Evolutionary conservation across 1,140 invertebrate species (phyloP).

Genomic region (Helicoverpa armigera): DNA sequence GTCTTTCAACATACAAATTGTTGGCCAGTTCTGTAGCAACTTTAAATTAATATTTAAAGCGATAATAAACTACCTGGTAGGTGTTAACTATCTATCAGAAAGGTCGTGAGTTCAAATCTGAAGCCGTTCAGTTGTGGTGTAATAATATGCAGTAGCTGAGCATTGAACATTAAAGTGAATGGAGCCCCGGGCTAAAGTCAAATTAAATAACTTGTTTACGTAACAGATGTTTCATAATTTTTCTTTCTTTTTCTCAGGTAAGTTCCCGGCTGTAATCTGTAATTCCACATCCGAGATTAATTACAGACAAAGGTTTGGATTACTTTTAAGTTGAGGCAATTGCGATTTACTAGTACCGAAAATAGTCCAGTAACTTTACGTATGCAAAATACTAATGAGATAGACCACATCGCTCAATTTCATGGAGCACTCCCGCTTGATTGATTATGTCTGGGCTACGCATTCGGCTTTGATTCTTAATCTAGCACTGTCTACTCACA

Average conservation of each 20-base stretch:
- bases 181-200: slow-evolving; percentile 21
- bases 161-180: slow-evolving; percentile 33
- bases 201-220: slow-evolving; percentile 24
- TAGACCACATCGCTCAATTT: too few relatives aligned
- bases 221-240: slow-evolving; percentile 23
- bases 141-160: slow-evolving; percentile 22
- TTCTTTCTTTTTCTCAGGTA: slow-evolving; percentile 55
- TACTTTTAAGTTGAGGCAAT: neutral
- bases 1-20: neutral
- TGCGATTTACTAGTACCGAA: too few relatives aligned
- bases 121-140: slow-evolving; percentile 22
- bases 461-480: too few relatives aligned
- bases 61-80: slow-evolving; percentile 28
- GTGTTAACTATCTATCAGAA: slow-evolving; percentile 37
- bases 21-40: neutral
- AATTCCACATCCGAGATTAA: neutral
- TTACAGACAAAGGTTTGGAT: neutral
- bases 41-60: slow-evolving; percentile 22
- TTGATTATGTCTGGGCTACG: too few relatives aligned
- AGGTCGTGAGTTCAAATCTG: slow-evolving; percentile 33
- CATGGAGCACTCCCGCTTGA: too few relatives aligned
- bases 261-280: slow-evolving; percentile 51
- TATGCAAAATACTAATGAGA: too few relatives aligned
- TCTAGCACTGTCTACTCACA: too few relatives aligned
- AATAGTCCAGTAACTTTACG: too few relatives aligned